Conservation (phyloP, 2,888 invertebrate species). For the Ornithoptera alexandrae region DNA sequence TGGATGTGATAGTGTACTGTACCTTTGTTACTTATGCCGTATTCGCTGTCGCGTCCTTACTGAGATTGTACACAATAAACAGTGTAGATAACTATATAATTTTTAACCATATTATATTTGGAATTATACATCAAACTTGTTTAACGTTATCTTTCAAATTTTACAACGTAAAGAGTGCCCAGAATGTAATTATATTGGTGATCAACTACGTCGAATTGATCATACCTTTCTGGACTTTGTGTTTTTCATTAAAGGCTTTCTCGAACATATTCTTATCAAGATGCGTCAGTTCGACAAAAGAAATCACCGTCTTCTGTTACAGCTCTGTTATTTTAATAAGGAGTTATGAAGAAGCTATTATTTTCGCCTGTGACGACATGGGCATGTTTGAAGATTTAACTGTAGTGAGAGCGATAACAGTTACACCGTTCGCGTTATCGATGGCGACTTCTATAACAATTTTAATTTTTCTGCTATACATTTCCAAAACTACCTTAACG, state of each 20-base stretch:
- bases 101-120: slow-evolving; percentile 3
- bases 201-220: not conserved
- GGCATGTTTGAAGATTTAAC: not conserved
- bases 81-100: slow-evolving; percentile 6
- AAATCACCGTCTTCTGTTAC: slow-evolving; percentile 10
- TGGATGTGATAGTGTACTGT: not conserved
- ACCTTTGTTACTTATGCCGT: not conserved
- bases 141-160: not conserved
- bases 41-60: not conserved
- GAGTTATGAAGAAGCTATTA: not conserved
- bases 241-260: slow-evolving; percentile 1
- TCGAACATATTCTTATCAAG: not conserved
- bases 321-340: not conserved
- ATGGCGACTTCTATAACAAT: not conserved
- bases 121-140: slow-evolving; percentile 10
- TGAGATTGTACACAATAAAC: not conserved
- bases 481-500: not conserved
- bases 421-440: not conserved
- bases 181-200: not conserved
- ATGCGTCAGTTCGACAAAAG: slow-evolving; percentile 2
- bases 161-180: not conserved
- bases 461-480: not conserved
- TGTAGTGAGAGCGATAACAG: not conserved
- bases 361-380: not conserved
- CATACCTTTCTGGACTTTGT: slow-evolving; percentile 7